phyloP scores from a whole-genome alignment of 2,797 vertebrate species.

The Rhabdophis nuchalis region DNA sequence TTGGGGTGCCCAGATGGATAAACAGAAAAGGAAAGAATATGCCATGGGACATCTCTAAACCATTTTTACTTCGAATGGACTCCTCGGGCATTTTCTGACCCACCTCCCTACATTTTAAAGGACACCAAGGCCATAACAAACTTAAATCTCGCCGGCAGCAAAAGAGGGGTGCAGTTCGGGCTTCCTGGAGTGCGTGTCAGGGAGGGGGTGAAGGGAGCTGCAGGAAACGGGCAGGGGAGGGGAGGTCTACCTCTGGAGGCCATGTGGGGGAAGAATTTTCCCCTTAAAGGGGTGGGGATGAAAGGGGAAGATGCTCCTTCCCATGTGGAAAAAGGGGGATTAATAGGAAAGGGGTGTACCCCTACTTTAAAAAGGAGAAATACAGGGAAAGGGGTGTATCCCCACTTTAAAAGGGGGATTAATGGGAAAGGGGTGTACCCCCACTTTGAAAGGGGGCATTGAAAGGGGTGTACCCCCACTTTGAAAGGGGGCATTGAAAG shows the following conservation, averaged over 20 bases:
- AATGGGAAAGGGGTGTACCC: too few relatives aligned
- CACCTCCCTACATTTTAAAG: background rate
- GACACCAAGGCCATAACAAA: background rate
- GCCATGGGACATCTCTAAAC: background rate
- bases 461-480: too few relatives aligned
- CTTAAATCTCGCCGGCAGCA: background rate
- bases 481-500: too few relatives aligned
- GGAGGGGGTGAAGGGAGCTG: background rate
- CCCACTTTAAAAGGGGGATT: too few relatives aligned
- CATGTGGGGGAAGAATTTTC: background rate
- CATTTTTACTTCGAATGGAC: background rate
- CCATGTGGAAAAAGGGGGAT: background rate
- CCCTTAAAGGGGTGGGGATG: background rate
- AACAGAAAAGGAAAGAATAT: background rate
- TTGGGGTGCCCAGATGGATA: background rate
- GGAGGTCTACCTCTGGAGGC: fast-evolving
- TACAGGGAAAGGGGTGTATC: too few relatives aligned
- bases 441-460: too few relatives aligned
- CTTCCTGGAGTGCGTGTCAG: background rate
- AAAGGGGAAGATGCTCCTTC: background rate
- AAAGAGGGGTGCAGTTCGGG: background rate
- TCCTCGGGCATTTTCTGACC: background rate
- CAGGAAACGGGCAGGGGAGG: background rate
- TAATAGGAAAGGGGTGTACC: background rate
- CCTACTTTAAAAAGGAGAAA: too few relatives aligned